Evolutionary conservation across 1,140 invertebrate species (phyloP), one percentile per base, ranked within the genome.

Genomic region (Calosoma granatense): DNA sequence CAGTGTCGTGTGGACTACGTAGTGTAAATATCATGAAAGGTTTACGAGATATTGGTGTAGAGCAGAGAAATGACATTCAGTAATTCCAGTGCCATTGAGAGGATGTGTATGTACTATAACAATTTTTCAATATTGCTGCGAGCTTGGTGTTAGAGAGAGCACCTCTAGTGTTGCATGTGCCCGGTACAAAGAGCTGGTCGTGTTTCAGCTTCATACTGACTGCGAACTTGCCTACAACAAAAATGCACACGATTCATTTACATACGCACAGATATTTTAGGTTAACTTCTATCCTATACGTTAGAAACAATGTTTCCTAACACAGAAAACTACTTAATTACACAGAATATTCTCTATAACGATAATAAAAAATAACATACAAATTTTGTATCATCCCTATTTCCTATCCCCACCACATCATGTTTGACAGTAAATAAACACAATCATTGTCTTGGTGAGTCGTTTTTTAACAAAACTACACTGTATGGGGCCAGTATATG

Each of bases 381-480:
- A 17, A 9, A 47, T 11, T 47, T 47, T 30, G 14, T 30, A 30
- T 6, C 26, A 30, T 30, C 26, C 26, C 26, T 30, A 17, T 47
- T 47, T 17, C 4, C 3, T 17, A 47, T 47, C 41, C 41, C 41
- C 41, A 47, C 41, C 17, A 47, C 9, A 6, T 12, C 9, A 47
- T 47, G 41, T 47, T 47, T 47, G 41, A 47, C 41, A 47, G 41
- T 47, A 47, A 47, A 47, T 47, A 47, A 47, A 47, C 41, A 47
- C 14, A 30, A 4, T 47, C 41, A 47, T 47, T 47, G 41, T 47
- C 41, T 47, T 6, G 3, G 41, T 12, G 3, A 9, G 17, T 47
- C 41, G 4, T 47, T 47, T 17, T 17, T 30, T 30, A 30, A 30
- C 26, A 14, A 30, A 30, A 30, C 26, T 30, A 30, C 26, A 30